These are phyloP conservation scores for Steromphala cineraria DNA, from an alignment of 2,888 invertebrate species.

Conservation along the genomic window DNA sequence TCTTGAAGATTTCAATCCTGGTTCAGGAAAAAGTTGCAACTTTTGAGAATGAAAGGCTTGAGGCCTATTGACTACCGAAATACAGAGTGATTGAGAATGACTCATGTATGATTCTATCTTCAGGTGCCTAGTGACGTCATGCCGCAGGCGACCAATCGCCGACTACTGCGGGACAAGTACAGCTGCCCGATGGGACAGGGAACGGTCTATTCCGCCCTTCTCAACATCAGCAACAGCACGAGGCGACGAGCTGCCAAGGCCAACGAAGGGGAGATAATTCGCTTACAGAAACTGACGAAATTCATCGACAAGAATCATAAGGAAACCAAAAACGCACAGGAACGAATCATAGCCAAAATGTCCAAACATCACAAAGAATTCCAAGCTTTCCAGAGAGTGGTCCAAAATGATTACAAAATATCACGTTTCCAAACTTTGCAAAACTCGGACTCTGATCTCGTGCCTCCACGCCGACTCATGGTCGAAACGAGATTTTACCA, in stretches of 20 bases:
- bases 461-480: neutral
- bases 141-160: conserved; percentile 19
- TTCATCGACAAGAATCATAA: conserved; percentile 4
- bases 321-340: neutral
- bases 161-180: neutral
- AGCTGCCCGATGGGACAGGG: neutral
- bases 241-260: neutral
- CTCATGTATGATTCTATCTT: neutral
- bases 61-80: too few relatives aligned
- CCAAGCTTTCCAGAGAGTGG: neutral
- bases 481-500: conserved; percentile 18
- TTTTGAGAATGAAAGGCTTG: too few relatives aligned
- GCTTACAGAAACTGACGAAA: neutral
- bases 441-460: neutral
- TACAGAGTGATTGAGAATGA: too few relatives aligned
- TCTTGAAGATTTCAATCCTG: too few relatives aligned
- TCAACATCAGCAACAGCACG: neutral
- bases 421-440: neutral
- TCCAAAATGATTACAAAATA: neutral
- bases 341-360: neutral
- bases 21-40: too few relatives aligned
- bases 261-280: neutral
- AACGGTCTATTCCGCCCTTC: conserved; percentile 7
- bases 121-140: neutral
- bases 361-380: neutral